Evolutionary conservation across 1,140 invertebrate species (phyloP).

Genomic region (Diprion similis): DNA sequence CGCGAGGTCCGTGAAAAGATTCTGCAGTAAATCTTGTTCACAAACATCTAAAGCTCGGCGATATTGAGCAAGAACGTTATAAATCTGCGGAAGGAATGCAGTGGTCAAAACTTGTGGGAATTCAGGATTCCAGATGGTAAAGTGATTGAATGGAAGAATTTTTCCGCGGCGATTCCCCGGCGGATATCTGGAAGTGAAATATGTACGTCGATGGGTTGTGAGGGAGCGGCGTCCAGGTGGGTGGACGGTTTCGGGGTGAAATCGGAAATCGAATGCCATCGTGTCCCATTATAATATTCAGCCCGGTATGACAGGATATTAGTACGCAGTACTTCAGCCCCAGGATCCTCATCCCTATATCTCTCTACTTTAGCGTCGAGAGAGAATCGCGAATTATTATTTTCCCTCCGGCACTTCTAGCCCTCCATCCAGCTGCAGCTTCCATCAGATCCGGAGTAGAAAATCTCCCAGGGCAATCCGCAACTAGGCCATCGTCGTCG

Average conservation of each 20-base stretch:
- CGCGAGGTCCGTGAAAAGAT: slow-evolving; percentile 8
- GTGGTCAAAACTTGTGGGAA: too few relatives aligned
- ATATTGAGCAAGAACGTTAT: too few relatives aligned
- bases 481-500: neutral
- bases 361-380: neutral
- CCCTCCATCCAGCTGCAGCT: too few relatives aligned
- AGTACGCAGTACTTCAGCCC: neutral
- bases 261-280: slow-evolving; percentile 1
- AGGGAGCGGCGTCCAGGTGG: neutral
- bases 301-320: slow-evolving; percentile 7
- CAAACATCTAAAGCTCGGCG: too few relatives aligned
- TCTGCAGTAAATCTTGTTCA: neutral
- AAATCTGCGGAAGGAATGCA: too few relatives aligned
- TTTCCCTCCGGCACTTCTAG: too few relatives aligned
- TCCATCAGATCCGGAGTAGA: neutral
- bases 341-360: neutral
- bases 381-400: too few relatives aligned
- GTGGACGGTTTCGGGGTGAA: neutral
- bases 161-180: neutral
- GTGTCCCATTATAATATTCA: slow-evolving; percentile 5
- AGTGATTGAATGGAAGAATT: neutral
- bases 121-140: too few relatives aligned
- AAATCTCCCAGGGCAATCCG: neutral
- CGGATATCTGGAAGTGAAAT: slow-evolving; percentile 2
- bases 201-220: neutral